Evolutionary conservation across 2,797 vertebrate genomes (phyloP), one percentile per base, ranked within the genome.

Genomic region (Enoplosus armatus): DNA sequence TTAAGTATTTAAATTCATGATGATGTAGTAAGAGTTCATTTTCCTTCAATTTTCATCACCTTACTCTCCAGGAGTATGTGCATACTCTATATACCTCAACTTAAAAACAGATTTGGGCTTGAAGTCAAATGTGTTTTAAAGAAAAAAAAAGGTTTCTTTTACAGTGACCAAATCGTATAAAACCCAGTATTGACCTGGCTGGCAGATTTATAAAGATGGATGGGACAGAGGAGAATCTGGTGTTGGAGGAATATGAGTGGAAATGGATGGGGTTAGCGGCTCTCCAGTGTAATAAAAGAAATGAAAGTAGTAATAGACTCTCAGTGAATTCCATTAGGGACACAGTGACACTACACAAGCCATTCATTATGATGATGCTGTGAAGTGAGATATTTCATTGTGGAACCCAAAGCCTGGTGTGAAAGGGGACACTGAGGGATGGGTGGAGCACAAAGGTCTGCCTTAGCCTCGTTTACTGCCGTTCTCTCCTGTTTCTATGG

Each of bases 291-390:
- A 93, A 94, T 94, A 94, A 95, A 94, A 94, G 86, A 94, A 94
- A 95, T 94, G 91, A 93, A 93, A 94, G 90, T 91, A 92, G 92
- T 94, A 94, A 95, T 94, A 93, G 94, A 95, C 90, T 94, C 91
- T 92, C 93, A 88, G 93, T 92, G 92, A 94, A 94, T 95, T 92
- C 92, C 90, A 93, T 95, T 95, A 95, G 92, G 92, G 91, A 89
- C 91, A 86, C 90, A 90, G 82, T 88, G 91, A 93, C 91, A 90
- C 91, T 90, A 91, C 89, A 90, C 90, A 89, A 91, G 88, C 92
- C 94, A 93, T 95, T 95, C 93, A 94, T 94, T 94, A 94, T 91
- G 90, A 88, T 88, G 90, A 92, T 90, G 91, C 85, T 45, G 88
- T 86, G 90, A 85, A 92, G 90, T 87, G 92, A 90, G 92, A 93